Evolutionary conservation across 2,888 invertebrate species (phyloP), one percentile per base, ranked within the genome.

Genomic region (Noctua janthe): DNA sequence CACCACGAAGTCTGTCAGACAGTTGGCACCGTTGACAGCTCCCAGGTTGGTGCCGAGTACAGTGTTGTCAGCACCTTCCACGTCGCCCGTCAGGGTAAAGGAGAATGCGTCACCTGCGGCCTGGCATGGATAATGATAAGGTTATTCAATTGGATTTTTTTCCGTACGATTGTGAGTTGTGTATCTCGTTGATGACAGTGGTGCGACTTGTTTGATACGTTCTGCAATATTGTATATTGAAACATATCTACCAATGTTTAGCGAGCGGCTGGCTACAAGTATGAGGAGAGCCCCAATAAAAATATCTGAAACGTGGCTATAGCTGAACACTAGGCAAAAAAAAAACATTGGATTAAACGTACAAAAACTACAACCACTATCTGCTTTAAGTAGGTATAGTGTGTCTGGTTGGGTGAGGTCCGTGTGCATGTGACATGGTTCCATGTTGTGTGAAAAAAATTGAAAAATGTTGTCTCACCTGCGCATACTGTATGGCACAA

Each of bases 1-100:
- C 8, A 98, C 97, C 17, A 98, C 97, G 91, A 98, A 98, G 95
- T 98, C 98, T 0, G 98, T 98, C 71, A 97, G 97, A 91, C 98
- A 98, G 2, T 95, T 95, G 15, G 94, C 96, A 67, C 97, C 98
- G 91, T 97, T 97, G 29, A 97, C 95, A 0, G 97, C 97, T 3
- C 97, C 97, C 20, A 95, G 92, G 0, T 95, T 89, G 0, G 98
- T 98, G 43, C 97, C 98, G 62, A 98, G 93, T 4, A 98, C 96
- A 0, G 97, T 96, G 70, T 97, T 97, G 92, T 98, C 98, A 0
- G 98, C 96, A 0, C 97, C 97, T 69, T 97, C 97, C 54, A 98
- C 98, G 93, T 98, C 98, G 0, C 98, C 98, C 0, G 98, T 97
- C 75, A 98, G 94, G 0, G 98, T 98, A 94, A 98, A 98, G 0